Conservation (phyloP, 2,888 invertebrate species). For the Trileptium ribeirensis region DNA sequence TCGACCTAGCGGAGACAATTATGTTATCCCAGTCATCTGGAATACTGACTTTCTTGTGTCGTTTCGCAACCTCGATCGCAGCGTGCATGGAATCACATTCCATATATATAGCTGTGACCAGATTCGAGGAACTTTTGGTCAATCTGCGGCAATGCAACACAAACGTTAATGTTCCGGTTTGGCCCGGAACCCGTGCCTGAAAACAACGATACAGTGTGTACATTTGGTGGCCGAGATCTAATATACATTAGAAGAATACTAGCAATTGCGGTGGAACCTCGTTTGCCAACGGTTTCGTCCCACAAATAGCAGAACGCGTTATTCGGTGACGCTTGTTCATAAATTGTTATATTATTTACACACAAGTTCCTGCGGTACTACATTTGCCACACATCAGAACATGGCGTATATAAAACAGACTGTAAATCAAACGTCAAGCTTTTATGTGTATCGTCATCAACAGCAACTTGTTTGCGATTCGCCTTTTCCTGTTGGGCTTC, state of each 20-base stretch:
- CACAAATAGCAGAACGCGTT: slow-evolving; percentile 14
- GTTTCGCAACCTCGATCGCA: not conserved
- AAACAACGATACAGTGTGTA: not conserved
- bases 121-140: slow-evolving; percentile 12
- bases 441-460: not conserved
- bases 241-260: slow-evolving; percentile 1
- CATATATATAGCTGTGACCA: slow-evolving; percentile 17
- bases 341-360: slow-evolving; percentile 12
- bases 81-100: slow-evolving; percentile 19
- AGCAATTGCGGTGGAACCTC: slow-evolving; percentile 15
- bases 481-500: not conserved
- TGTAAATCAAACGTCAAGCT: slow-evolving; percentile 15
- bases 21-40: not conserved
- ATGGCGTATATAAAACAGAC: slow-evolving; percentile 5
- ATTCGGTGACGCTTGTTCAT: not conserved
- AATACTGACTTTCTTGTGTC: not conserved
- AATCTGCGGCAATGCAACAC: slow-evolving; percentile 1
- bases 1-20: not conserved
- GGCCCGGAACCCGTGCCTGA: slow-evolving; percentile 2
- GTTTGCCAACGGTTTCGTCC: too few relatives aligned
- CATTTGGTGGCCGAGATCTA: not conserved
- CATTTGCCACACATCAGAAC: slow-evolving; percentile 14
- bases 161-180: too few relatives aligned
- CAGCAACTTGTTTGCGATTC: not conserved
- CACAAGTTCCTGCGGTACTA: slow-evolving; percentile 17